Conservation (phyloP, 1,140 invertebrate species). For the Ips typographus region DNA sequence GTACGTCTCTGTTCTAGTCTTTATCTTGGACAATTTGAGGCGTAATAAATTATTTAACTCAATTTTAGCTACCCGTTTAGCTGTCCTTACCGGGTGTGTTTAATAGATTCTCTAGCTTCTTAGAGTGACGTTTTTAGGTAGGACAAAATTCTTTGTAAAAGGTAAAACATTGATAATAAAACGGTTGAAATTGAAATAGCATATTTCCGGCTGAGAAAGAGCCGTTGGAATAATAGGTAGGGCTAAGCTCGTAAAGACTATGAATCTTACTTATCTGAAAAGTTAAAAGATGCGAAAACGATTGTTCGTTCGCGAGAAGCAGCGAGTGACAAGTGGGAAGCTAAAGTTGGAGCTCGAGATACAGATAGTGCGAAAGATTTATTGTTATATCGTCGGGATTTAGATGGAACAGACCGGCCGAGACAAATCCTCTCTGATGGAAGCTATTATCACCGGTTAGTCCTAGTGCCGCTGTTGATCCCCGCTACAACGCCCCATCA, state of each 20-base stretch:
- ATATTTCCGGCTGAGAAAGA: too few species aligned
- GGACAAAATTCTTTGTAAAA: too few species aligned
- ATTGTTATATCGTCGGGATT: constrained; percentile 50
- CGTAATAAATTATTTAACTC: background rate
- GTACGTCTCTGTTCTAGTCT: constrained; percentile 2
- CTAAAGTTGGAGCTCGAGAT: constrained; percentile 41
- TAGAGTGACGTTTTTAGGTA: too few species aligned
- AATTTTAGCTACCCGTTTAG: background rate
- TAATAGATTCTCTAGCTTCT: too few species aligned
- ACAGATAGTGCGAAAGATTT: constrained; percentile 48
- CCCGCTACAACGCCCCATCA: constrained; percentile 10
- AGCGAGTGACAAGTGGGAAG: constrained; percentile 45
- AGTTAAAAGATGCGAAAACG: constrained; percentile 47
- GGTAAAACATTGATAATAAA: too few species aligned
- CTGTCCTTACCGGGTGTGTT: too few species aligned
- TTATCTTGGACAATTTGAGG: constrained; percentile 1
- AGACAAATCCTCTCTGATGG: constrained; percentile 48
- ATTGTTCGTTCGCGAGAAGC: constrained; percentile 39
- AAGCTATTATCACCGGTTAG: constrained; percentile 48
- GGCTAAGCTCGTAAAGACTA: constrained; percentile 32
- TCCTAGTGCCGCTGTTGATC: constrained; percentile 20
- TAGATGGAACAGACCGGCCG: constrained; percentile 42
- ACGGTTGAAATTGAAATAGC: too few species aligned
- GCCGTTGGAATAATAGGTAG: constrained; percentile 22
- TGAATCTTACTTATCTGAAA: constrained; percentile 48